phyloP scores from a whole-genome alignment of 1,140 invertebrate species.

The Coelopa frigida region DNA sequence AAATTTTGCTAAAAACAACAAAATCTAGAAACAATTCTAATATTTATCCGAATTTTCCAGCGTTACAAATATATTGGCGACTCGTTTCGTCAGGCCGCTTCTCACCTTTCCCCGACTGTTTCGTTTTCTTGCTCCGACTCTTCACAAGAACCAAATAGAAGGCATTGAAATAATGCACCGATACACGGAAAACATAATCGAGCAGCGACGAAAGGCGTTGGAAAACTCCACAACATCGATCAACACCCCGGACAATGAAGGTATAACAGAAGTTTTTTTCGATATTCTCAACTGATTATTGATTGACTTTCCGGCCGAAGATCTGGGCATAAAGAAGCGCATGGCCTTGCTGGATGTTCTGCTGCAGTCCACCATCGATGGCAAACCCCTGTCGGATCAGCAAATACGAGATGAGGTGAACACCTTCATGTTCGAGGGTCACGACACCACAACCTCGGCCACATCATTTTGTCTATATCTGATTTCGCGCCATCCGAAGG shows the following conservation, averaged over 20 bases:
- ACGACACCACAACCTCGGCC: conserved; percentile 31
- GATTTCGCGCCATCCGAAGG: conserved; percentile 23
- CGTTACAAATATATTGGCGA: conserved; percentile 24
- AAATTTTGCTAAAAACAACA: too few relatives aligned
- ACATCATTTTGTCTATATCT: conserved; percentile 27
- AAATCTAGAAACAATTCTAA: neutral
- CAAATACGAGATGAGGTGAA: conserved; percentile 62
- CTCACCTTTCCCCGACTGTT: conserved; percentile 28
- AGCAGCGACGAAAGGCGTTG: conserved; percentile 14
- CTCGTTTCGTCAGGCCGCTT: conserved; percentile 30
- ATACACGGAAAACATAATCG: conserved; percentile 35
- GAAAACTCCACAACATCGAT: neutral
- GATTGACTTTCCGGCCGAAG: conserved; percentile 1
- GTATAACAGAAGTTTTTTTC: neutral
- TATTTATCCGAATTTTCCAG: conserved; percentile 14
- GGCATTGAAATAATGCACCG: conserved; percentile 31
- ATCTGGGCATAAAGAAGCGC: conserved; percentile 44
- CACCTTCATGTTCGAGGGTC: conserved; percentile 59
- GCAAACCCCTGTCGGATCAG: conserved; percentile 48
- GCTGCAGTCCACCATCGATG: conserved; percentile 50
- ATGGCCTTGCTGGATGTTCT: conserved; percentile 64
- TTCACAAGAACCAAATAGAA: conserved; percentile 25
- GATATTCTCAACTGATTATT: neutral
- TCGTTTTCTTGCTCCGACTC: conserved; percentile 21
- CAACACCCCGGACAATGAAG: neutral